Evolutionary conservation across 2,113 vertebrate genomes (phyloP).

Genomic region (Pardalotus punctatus): DNA sequence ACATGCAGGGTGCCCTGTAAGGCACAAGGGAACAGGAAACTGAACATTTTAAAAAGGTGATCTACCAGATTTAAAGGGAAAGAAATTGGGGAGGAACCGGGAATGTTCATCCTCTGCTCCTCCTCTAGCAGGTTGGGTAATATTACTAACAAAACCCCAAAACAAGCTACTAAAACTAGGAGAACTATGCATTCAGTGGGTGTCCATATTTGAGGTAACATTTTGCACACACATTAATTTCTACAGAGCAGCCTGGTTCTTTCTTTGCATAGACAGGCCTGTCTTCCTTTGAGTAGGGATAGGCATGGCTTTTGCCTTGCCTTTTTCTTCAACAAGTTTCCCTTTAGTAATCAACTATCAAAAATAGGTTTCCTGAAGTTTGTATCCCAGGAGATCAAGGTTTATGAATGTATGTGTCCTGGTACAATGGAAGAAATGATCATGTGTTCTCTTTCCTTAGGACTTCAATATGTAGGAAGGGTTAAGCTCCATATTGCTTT

Average conservation of each 20-base stretch:
- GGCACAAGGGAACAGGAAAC: too few species aligned
- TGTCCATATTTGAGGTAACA: background rate
- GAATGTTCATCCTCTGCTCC: too few species aligned
- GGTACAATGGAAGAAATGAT: background rate
- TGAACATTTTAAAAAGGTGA: too few species aligned
- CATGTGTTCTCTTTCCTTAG: background rate
- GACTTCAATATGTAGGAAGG: conserved; percentile 14
- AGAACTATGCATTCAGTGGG: background rate
- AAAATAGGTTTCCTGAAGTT: background rate
- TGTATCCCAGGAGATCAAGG: background rate
- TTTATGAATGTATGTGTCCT: background rate
- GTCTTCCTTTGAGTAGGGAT: background rate
- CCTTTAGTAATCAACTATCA: background rate
- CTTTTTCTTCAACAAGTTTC: background rate
- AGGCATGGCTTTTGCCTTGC: background rate
- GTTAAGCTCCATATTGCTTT: conserved; percentile 47
- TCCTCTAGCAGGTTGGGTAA: too few species aligned
- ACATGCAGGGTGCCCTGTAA: too few species aligned
- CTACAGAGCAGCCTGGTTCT: background rate
- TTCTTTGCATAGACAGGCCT: background rate
- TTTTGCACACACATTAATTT: background rate
- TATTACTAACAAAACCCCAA: too few species aligned
- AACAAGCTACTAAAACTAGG: too few species aligned
- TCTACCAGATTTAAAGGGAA: too few species aligned
- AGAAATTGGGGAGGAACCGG: too few species aligned